Percentiles rank a stretch among this genome's conserved stretches.
These are phyloP conservation scores for Trachymyrmex cornetzi DNA, from an alignment of 1,140 invertebrate genomes.

Conservation along the genomic window DNA sequence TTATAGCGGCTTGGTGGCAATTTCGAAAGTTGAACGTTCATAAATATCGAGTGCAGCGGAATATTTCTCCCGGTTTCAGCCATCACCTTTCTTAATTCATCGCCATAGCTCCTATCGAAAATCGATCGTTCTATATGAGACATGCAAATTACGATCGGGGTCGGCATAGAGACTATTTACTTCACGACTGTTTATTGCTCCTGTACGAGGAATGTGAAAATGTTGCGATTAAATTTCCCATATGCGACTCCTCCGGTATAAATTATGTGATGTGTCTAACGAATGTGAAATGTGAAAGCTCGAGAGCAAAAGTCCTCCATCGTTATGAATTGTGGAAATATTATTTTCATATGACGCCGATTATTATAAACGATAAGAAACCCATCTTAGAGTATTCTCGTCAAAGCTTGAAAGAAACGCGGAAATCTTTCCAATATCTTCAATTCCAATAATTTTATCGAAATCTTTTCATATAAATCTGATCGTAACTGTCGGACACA, in stretches of 20 bases:
- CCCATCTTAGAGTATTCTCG: not conserved
- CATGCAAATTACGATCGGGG: constrained; percentile 34
- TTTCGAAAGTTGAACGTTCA: constrained; percentile 47
- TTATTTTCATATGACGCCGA: constrained; percentile 10
- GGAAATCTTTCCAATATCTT: constrained; percentile 35
- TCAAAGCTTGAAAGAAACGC: constrained; percentile 2
- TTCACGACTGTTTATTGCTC: constrained; percentile 12
- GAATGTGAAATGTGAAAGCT: not conserved
- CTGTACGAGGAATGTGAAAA: not conserved
- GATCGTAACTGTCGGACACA: not conserved
- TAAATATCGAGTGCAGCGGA: constrained; percentile 39
- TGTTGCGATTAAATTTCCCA: constrained; percentile 32
- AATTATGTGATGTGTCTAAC: not conserved
- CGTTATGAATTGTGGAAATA: constrained; percentile 20
- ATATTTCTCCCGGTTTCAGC: not conserved
- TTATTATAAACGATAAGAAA: constrained; percentile 2
- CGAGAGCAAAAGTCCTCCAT: not conserved
- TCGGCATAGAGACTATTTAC: not conserved
- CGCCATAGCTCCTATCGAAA: constrained; percentile 27
- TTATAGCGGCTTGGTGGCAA: not conserved
- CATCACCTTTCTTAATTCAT: constrained; percentile 50
- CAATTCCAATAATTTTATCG: constrained; percentile 16
- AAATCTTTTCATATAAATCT: constrained; percentile 30
- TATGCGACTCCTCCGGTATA: not conserved
- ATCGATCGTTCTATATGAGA: constrained; percentile 45